Evolutionary conservation across 2,797 vertebrate species (phyloP).

Genomic region (Anas bernieri): DNA sequence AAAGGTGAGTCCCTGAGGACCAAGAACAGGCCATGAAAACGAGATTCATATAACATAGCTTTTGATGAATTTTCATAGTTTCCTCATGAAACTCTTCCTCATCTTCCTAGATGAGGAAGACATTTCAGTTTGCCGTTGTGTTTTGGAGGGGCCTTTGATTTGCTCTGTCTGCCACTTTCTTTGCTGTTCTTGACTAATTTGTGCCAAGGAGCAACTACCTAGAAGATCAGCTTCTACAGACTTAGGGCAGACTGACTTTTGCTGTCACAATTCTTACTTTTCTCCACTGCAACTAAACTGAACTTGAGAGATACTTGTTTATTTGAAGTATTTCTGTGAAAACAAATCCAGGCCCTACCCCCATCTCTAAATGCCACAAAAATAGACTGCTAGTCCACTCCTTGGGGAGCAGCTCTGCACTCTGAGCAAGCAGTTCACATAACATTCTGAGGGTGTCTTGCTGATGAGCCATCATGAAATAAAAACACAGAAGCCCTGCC

Average conservation of each 20-base stretch:
- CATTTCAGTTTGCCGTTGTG: not conserved
- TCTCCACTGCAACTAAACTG: not conserved
- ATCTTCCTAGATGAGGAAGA: not conserved
- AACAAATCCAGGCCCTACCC: not conserved
- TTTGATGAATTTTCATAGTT: not conserved
- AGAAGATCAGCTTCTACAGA: not conserved
- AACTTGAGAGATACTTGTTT: not conserved
- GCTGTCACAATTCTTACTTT: not conserved
- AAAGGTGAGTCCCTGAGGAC: not conserved
- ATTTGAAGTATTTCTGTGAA: not conserved
- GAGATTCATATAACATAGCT: not conserved
- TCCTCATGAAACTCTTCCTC: not conserved
- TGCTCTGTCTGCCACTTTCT: not conserved
- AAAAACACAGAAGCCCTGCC: not conserved
- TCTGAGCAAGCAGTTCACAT: not conserved
- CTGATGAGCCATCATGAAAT: too few relatives aligned
- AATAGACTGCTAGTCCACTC: not conserved
- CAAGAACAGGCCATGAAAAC: not conserved
- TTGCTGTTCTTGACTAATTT: not conserved
- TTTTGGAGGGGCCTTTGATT: not conserved
- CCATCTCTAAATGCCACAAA: not conserved
- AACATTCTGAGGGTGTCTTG: not conserved
- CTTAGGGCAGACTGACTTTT: not conserved
- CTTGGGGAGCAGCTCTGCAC: not conserved
- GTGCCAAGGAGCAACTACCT: not conserved